phyloP scores from a whole-genome alignment of 2,113 vertebrate species.

The Neolamprologus brichardi region DNA sequence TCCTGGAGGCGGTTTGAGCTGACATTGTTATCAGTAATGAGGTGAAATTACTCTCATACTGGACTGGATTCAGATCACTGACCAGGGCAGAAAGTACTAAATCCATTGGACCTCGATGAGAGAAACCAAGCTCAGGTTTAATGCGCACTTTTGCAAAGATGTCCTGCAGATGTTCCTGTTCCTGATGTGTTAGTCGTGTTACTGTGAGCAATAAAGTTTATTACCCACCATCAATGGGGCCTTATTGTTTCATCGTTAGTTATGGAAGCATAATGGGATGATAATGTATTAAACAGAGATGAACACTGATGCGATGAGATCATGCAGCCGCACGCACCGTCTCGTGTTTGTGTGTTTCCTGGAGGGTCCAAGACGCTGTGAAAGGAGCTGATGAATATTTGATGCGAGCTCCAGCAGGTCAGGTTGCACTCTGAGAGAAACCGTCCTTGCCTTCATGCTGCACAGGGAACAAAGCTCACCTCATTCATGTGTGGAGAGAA shows the following conservation, averaged over 20 bases:
- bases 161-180: background rate
- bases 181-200: background rate
- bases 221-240: background rate
- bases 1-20: background rate
- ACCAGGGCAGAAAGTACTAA: background rate
- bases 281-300: background rate
- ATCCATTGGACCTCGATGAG: background rate
- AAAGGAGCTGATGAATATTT: constrained; percentile 48
- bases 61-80: background rate
- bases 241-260: background rate
- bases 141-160: too few species aligned
- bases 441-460: background rate
- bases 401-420: constrained; percentile 16
- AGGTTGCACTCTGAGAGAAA: constrained; percentile 9
- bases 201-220: background rate
- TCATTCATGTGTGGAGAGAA: background rate
- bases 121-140: background rate
- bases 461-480: background rate
- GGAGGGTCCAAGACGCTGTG: constrained; percentile 11
- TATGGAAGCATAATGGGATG: background rate
- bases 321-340: background rate
- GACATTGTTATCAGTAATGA: background rate
- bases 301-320: background rate
- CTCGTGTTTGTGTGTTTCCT: background rate
- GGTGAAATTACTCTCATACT: background rate